Evolutionary conservation across 2,888 invertebrate genomes (phyloP).

Genomic region (Andrena bucephala): DNA sequence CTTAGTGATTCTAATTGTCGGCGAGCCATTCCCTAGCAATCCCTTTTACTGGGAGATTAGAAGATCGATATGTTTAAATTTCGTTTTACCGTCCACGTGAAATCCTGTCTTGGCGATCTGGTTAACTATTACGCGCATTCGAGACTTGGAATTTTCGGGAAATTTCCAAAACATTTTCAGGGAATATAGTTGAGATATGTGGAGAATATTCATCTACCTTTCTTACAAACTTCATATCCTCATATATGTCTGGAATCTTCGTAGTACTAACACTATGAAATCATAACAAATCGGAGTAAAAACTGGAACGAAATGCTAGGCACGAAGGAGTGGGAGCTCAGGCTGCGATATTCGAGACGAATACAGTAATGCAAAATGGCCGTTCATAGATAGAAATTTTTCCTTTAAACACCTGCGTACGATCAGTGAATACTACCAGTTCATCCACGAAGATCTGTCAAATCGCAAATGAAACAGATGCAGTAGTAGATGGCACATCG

Average conservation of each 20-base stretch:
- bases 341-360: too few relatives aligned
- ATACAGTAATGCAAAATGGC: too few relatives aligned
- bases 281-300: background rate
- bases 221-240: too few relatives aligned
- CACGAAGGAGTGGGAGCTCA: too few relatives aligned
- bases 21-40: conserved; percentile 54
- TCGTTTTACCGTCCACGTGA: background rate
- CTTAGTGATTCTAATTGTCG: conserved; percentile 84
- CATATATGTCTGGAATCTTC: background rate
- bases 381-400: too few relatives aligned
- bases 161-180: background rate
- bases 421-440: background rate
- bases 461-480: background rate
- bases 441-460: background rate
- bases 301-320: background rate
- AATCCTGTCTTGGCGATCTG: background rate
- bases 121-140: background rate
- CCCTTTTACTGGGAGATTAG: conserved; percentile 46
- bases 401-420: too few relatives aligned
- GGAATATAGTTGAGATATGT: background rate
- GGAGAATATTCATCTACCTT: too few relatives aligned
- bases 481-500: background rate
- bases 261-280: background rate
- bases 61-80: conserved; percentile 39
- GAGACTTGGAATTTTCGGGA: background rate